These are phyloP conservation scores for Nymphalis urticae DNA, from an alignment of 2,888 invertebrate species.

Conservation along the genomic window DNA sequence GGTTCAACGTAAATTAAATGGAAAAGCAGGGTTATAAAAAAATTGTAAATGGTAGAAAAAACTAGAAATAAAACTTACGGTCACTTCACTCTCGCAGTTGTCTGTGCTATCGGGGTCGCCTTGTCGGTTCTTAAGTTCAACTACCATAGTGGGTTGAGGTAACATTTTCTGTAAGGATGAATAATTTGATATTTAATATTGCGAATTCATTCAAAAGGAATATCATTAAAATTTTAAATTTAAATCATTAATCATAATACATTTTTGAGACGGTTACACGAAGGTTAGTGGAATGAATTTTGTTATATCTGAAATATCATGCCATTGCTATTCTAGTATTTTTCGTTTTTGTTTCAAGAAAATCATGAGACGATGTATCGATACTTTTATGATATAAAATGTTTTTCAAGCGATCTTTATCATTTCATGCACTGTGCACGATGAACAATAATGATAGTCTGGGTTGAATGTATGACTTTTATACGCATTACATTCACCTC, in stretches of 20 bases:
- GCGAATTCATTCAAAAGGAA: background rate
- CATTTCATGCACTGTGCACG: too few species aligned
- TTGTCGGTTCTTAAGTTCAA: constrained; percentile 55
- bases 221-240: background rate
- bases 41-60: background rate
- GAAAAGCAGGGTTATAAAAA: too few species aligned
- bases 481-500: too few species aligned
- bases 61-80: constrained; percentile 49
- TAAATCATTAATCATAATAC: background rate
- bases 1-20: too few species aligned
- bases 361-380: too few species aligned
- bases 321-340: background rate
- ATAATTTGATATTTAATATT: background rate
- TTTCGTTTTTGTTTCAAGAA: background rate
- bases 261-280: background rate
- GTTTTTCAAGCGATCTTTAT: too few species aligned
- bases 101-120: constrained; percentile 59
- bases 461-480: too few species aligned
- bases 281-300: background rate
- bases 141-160: constrained; percentile 51
- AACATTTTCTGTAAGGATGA: constrained; percentile 54
- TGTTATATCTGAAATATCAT: background rate
- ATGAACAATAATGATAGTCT: too few species aligned
- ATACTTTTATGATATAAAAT: too few species aligned
- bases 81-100: constrained; percentile 55